Evolutionary conservation across 2,113 vertebrate genomes (phyloP).

Genomic region (Paracanthobrama guichenoti): DNA sequence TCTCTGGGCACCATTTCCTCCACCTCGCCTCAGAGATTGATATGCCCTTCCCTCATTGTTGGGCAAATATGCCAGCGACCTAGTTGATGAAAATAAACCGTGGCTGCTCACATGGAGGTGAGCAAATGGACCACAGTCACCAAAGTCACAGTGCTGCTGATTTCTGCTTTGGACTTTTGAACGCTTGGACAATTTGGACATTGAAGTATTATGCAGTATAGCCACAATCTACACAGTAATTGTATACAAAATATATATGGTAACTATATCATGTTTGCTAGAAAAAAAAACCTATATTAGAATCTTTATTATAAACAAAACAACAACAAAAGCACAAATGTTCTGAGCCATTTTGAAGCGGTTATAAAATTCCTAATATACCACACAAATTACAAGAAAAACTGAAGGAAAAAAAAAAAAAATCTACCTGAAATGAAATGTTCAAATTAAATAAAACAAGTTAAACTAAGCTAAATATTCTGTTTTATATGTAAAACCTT

Average conservation of each 20-base stretch:
- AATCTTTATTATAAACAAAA: too few relatives aligned
- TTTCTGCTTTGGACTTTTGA: background rate
- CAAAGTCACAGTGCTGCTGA: slow-evolving; percentile 34
- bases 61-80: slow-evolving; percentile 71
- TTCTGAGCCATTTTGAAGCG: too few relatives aligned
- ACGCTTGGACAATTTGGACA: background rate
- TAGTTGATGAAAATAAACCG: slow-evolving; percentile 78
- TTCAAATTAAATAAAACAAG: too few relatives aligned
- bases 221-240: background rate
- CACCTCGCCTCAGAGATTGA: slow-evolving; percentile 40
- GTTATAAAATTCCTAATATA: too few relatives aligned
- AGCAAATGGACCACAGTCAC: slow-evolving; percentile 60
- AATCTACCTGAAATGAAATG: too few relatives aligned
- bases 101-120: slow-evolving; percentile 54
- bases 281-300: too few relatives aligned
- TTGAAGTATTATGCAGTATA: background rate
- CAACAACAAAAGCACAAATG: too few relatives aligned
- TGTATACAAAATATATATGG: too few relatives aligned
- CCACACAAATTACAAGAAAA: too few relatives aligned
- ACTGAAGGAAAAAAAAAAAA: too few relatives aligned
- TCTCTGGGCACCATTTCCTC: background rate
- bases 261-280: too few relatives aligned
- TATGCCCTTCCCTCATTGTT: slow-evolving; percentile 71
- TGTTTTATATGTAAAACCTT: background rate
- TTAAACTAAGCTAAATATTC: too few relatives aligned